Conservation (phyloP, 1,140 invertebrate genomes). For the Mycetomoellerius zeteki region DNA sequence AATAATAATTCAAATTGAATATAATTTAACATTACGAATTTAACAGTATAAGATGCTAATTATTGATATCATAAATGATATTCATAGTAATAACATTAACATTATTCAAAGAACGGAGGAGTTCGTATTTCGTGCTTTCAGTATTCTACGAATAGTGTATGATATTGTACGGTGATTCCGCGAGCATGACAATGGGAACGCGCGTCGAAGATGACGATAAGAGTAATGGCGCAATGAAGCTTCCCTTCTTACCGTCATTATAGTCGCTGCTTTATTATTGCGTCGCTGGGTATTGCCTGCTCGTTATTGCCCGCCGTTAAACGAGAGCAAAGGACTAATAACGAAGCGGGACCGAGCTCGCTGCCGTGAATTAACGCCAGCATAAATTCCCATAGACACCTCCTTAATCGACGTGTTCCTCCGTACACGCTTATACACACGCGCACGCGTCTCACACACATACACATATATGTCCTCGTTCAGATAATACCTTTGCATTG, state of each 20-base stretch:
- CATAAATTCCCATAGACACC: conserved; percentile 79
- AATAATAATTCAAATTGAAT: too few relatives aligned
- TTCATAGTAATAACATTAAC: not conserved
- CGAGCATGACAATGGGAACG: conserved; percentile 67
- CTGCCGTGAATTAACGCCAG: conserved; percentile 75
- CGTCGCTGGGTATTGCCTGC: conserved; percentile 61
- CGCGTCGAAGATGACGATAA: conserved; percentile 73
- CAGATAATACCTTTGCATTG: conserved; percentile 13
- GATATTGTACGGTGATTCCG: conserved; percentile 56
- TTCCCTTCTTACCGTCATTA: conserved; percentile 72
- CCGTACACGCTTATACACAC: conserved; percentile 20
- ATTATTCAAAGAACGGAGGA: conserved; percentile 27
- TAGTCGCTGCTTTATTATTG: conserved; percentile 73
- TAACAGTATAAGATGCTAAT: not conserved
- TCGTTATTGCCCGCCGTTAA: conserved; percentile 74
- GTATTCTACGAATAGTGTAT: conserved; percentile 14
- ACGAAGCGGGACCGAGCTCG: conserved; percentile 58
- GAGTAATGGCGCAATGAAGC: conserved; percentile 71
- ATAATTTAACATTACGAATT: too few relatives aligned
- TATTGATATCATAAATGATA: not conserved
- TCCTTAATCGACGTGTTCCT: conserved; percentile 76
- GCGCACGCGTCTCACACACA: not conserved
- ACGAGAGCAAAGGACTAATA: conserved; percentile 75
- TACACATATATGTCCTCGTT: not conserved
- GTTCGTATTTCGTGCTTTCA: conserved; percentile 7